phyloP scores from a whole-genome alignment of 2,888 invertebrate species.

The Criorhina ranunculi region DNA sequence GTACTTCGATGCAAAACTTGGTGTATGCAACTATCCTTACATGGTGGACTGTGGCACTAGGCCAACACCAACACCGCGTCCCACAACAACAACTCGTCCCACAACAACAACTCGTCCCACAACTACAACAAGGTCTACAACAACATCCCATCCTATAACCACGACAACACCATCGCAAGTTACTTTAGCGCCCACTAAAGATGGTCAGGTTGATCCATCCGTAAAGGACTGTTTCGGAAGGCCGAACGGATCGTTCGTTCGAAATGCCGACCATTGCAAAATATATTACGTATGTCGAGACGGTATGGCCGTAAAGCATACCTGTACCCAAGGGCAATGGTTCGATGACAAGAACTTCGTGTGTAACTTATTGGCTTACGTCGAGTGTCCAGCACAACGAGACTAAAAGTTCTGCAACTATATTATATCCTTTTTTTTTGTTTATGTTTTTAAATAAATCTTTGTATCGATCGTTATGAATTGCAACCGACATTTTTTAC shows the following conservation, averaged over 20 bases:
- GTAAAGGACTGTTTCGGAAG: conserved; percentile 40
- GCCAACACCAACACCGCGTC: not conserved
- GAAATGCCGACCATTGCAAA: conserved; percentile 46
- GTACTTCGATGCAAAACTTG: not conserved
- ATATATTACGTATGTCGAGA: conserved; percentile 68
- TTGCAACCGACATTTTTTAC: no score
- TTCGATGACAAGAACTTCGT: conserved; percentile 64
- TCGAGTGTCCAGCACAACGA: conserved; percentile 35
- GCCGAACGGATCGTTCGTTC: conserved; percentile 41
- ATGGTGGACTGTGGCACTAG: not conserved
- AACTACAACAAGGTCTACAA: not conserved
- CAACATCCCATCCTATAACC: not conserved
- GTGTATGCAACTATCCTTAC: not conserved
- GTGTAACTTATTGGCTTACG: conserved; percentile 58
- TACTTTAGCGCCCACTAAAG: conserved; percentile 5
- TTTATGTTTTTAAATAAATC: conserved; percentile 8
- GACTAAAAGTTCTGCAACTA: conserved; percentile 19
- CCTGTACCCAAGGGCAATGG: conserved; percentile 68
- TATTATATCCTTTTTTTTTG: not conserved
- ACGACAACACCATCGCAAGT: not conserved
- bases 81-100: not conserved
- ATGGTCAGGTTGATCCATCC: conserved; percentile 29
- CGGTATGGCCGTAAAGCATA: conserved; percentile 50
- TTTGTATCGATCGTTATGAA: not conserved
- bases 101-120: not conserved